A percentile compares a stretch with the other conserved stretches of the same genome.
phyloP scores from a whole-genome alignment of 2,797 vertebrate genomes.

The Ctenopoma multispine region DNA sequence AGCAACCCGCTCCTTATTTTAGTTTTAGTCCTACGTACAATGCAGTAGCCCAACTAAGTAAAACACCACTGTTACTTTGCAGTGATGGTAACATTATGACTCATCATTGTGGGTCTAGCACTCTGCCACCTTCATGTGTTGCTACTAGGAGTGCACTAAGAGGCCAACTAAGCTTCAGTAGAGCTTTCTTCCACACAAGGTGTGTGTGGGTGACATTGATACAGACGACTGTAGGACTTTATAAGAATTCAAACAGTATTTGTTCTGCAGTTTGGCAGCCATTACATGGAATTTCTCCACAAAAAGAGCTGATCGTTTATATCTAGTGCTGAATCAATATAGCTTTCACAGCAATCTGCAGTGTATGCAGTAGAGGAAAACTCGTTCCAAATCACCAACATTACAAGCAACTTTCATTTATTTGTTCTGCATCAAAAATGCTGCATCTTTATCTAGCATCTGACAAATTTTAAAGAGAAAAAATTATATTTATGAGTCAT shows the following conservation, averaged over 20 bases:
- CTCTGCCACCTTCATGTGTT: conserved; percentile 22
- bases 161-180: neutral
- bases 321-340: neutral
- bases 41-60: conserved; percentile 10
- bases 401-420: too few species aligned
- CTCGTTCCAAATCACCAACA: too few species aligned
- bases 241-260: neutral
- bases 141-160: conserved; percentile 8
- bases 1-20: conserved; percentile 31
- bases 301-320: neutral
- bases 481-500: too few species aligned
- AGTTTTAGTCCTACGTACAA: conserved; percentile 9
- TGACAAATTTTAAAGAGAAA: too few species aligned
- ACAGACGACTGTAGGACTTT: neutral
- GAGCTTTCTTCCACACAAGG: neutral
- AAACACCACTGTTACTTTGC: conserved; percentile 9
- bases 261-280: too few species aligned
- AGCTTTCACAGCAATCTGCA: neutral
- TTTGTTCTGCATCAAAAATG: too few species aligned
- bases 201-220: neutral
- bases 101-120: conserved; percentile 31
- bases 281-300: neutral
- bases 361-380: neutral
- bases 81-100: conserved; percentile 35
- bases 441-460: too few species aligned